phyloP scores from a whole-genome alignment of 37 sponge, comb jelly and placozoan species.

The Beroe ovata region DNA sequence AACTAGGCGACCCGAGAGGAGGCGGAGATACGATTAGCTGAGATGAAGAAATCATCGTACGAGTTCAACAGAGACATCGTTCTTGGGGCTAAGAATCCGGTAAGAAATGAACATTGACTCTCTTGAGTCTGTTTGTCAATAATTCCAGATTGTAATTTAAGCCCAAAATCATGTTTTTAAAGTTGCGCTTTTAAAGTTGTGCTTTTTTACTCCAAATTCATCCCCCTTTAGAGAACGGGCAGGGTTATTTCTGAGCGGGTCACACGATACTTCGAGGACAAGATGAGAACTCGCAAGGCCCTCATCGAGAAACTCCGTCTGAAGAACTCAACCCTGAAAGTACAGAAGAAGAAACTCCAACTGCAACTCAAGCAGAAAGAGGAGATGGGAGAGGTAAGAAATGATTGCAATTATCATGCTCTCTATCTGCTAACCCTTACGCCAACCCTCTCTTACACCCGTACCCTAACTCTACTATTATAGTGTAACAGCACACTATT shows the following conservation, averaged over 20 bases:
- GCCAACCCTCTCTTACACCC: too few relatives aligned
- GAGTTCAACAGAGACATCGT: constrained; percentile 93
- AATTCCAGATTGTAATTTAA: too few relatives aligned
- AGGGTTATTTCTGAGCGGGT: constrained; percentile 83
- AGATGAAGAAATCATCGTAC: constrained; percentile 84
- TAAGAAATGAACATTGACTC: too few relatives aligned
- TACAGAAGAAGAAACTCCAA: constrained; percentile 79
- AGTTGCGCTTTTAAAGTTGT: too few relatives aligned
- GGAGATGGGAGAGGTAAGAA: constrained; percentile 59
- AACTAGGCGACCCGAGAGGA: constrained; percentile 83
- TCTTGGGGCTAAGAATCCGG: constrained; percentile 81
- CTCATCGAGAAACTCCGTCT: constrained; percentile 85
- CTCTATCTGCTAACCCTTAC: too few relatives aligned
- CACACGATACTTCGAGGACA: constrained; percentile 85
- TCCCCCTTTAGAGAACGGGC: constrained; percentile 74
- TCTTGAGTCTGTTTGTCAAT: too few relatives aligned
- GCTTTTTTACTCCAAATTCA: too few relatives aligned
- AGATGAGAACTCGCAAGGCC: constrained; percentile 75
- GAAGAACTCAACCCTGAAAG: constrained; percentile 83
- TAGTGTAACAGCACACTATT: too few relatives aligned
- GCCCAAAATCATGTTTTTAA: too few relatives aligned
- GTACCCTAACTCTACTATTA: too few relatives aligned
- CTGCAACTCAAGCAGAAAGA: constrained; percentile 81
- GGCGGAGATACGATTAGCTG: constrained; percentile 76
- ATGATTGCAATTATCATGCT: too few relatives aligned